Base-by-base conservation (phyloP, 2,888 invertebrate species). In the Epinotia ramella region DNA sequence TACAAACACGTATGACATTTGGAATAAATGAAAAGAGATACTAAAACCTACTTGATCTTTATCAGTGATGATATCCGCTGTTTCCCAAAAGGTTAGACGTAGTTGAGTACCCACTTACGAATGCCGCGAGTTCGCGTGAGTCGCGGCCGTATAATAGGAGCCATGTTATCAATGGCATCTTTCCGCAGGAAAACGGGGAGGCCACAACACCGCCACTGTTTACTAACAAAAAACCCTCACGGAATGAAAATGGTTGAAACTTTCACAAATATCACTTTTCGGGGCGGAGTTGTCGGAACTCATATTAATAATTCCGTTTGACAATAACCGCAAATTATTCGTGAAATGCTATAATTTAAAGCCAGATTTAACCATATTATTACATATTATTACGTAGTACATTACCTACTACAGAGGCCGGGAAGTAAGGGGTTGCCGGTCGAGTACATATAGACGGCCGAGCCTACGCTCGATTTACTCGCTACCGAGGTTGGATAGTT, bases 121-220 rank as follows among this genome's bases (percentile, higher is more conserved):
- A 60, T 57, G 65, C 56, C 57, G 44, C 66, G 56, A 69, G 69
- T 60, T 87, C 71, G 91, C 91, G 91, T 92, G 92, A 77, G 79
- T 77, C 72, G 69, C 70, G 79, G 86, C 86, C 87, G 88, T 91
- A 88, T 82, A 87, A 81, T 78, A 78, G 80, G 84, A 84, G 81
- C 82, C 78, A 81, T 83, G 85, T 86, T 90, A 89, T 90, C 88
- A 81, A 82, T 78, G 83, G 78, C 82, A 90, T 90, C 88, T 87
- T 83, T 87, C 88, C 87, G 85, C 78, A 82, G 85, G 85, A 87
- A 88, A 84, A 84, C 79, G 80, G 82, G 80, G 80, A 79, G 83
- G 81, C 81, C 80, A 80, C 82, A 82, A 80, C 82, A 82, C 84
- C 80, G 82, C 82, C 76, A 81, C 79, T 87, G 84, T 88, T 88